Base-by-base conservation (phyloP, 2,113 vertebrate genomes). In the Vulpes vulpes region DNA sequence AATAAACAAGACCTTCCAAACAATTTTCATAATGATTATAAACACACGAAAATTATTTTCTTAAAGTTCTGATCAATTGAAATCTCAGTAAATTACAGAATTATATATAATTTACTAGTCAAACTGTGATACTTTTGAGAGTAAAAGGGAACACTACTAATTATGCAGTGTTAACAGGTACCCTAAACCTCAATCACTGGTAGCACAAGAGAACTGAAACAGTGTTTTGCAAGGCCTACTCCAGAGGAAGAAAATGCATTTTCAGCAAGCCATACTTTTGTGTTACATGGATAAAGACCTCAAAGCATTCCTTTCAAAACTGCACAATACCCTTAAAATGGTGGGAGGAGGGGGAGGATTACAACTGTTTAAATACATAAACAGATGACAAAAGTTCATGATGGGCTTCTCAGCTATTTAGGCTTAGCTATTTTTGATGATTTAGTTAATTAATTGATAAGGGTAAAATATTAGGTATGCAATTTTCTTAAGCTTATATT, bases 201-300 rank as follows among this genome's bases (percentile, higher is more conserved):
- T 25, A 78, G 1, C 89, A 12, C 38, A 95, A 60, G 32, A 79
- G 62, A 95, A 90, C 0, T 60, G 65, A 93, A 78, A 85, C 5
- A 67, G 30, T 64, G 55, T 53, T 82, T 71, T 94, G n/a, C 35
- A 81, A 97, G 12, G 43, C 19, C 32, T 78, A 95, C 32, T 80
- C 67, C 65, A 85, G n/a, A 89, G 51, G 74, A 84, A 83, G 59
- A 90, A 94, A 95, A 91, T 27, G 27, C 14, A 60, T 94, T 97
- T 94, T 87, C 51, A 91, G 53, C 35, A 92, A 96, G 49, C 14
- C 59, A 85, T 43, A n/a, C 12, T 57, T 60, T 59, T 82, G 59
- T 82, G 74, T 80, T 73, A 76, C 19, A 51, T 5, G 32, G 23
- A 96, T 93, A 96, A 86, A 85, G 35, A 91, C 23, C 55, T 89